Conservation (phyloP, 2,888 invertebrate species). For the Catocala fraxini region DNA sequence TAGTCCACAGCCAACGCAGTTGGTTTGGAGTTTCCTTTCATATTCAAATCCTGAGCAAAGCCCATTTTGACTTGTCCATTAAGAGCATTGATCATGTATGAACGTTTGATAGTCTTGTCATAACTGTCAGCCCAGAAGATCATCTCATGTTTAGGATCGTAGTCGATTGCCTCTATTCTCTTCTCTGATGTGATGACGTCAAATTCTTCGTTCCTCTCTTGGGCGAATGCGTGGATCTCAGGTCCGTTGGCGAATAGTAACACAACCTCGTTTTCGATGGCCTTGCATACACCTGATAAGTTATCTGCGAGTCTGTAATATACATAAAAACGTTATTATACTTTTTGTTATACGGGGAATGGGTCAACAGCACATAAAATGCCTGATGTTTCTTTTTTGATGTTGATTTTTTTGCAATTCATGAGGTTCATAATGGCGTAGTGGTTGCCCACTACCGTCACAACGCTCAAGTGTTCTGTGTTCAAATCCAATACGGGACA, state of each 20-base stretch:
- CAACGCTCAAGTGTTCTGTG: too few relatives aligned
- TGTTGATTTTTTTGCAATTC: too few relatives aligned
- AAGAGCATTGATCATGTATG: slow-evolving; percentile 94
- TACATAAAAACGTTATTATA: background rate
- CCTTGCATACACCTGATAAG: slow-evolving; percentile 94
- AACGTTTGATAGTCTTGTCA: slow-evolving; percentile 96
- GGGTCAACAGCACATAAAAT: too few relatives aligned
- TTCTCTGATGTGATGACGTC: slow-evolving; percentile 95
- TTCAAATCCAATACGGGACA: too few relatives aligned
- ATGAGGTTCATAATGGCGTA: too few relatives aligned
- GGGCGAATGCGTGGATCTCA: slow-evolving; percentile 93
- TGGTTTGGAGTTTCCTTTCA: slow-evolving; percentile 94
- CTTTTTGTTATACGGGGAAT: background rate
- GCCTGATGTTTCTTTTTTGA: too few relatives aligned
- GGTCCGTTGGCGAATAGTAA: slow-evolving; percentile 94
- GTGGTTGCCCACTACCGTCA: too few relatives aligned
- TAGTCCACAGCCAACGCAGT: slow-evolving; percentile 97
- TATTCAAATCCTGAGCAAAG: slow-evolving; percentile 95
- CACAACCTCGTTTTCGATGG: slow-evolving; percentile 89
- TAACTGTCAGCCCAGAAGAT: slow-evolving; percentile 98
- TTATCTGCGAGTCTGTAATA: slow-evolving; percentile 89
- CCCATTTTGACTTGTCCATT: slow-evolving; percentile 93
- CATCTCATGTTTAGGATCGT: slow-evolving; percentile 93
- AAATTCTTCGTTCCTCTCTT: slow-evolving; percentile 90
- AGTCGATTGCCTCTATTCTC: slow-evolving; percentile 96